Evolutionary conservation across 2,888 invertebrate genomes (phyloP).

Genomic region (Campoplex nolae): DNA sequence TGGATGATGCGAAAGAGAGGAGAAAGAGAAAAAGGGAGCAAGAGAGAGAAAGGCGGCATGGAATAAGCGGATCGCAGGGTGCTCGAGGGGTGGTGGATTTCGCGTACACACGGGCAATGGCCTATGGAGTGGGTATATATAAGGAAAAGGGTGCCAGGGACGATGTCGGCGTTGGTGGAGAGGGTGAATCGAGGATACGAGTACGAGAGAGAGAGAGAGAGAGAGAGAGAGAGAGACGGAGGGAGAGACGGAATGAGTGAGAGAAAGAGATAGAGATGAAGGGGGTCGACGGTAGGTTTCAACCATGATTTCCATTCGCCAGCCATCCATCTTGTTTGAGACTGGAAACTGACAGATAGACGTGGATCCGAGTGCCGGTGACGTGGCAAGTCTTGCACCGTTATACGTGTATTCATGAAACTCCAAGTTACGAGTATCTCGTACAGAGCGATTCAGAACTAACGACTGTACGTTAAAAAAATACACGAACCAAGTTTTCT

Average conservation of each 20-base stretch:
- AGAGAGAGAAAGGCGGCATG: conserved; percentile 64
- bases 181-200: conserved; percentile 55
- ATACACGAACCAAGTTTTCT: not conserved
- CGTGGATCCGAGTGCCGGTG: conserved; percentile 84
- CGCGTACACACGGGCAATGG: conserved; percentile 61
- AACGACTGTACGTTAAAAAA: conserved; percentile 27
- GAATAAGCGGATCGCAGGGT: conserved; percentile 72
- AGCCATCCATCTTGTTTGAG: conserved; percentile 89
- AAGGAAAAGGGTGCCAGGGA: conserved; percentile 68
- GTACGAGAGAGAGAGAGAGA: conserved; percentile 63
- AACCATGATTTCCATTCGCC: conserved; percentile 88
- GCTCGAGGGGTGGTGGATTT: conserved; percentile 71
- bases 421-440: conserved; percentile 68
- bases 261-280: conserved; percentile 55
- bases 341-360: conserved; percentile 85
- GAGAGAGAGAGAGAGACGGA: conserved; percentile 1
- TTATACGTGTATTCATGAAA: conserved; percentile 73
- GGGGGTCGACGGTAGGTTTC: conserved; percentile 79
- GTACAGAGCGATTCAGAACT: conserved; percentile 68
- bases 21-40: conserved; percentile 63
- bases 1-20: conserved; percentile 67
- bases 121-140: conserved; percentile 57
- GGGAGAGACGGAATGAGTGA: conserved; percentile 53
- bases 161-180: conserved; percentile 55
- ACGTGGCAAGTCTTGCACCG: conserved; percentile 84